Evolutionary conservation across 2,797 vertebrate genomes (phyloP), one percentile per base, ranked within the genome.

Genomic region (Neosilurus hyrtlii): DNA sequence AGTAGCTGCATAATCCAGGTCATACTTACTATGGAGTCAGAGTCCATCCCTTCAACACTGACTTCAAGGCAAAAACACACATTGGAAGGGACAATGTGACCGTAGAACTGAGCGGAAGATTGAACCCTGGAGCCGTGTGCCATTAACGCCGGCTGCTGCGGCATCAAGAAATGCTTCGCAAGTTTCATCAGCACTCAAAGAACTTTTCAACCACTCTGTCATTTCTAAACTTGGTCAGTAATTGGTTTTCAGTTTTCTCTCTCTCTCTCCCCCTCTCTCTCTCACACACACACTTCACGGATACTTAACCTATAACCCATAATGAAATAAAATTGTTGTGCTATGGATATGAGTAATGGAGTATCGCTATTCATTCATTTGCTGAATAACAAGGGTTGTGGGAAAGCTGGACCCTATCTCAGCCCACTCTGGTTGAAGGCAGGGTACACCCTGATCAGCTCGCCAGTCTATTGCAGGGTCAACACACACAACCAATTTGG

Each of bases 171-270:
- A 73, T 43, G 26, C 80, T 72, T 61, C 72, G 24, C 68, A 35
- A 51, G 63, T 62, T 81, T 43, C 11, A 54, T 81, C 80, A 54
- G 68, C 68, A 14, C 9, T 63, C 71, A 35, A 73, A 73, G 56
- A 61, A 61, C 20, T 15, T 59, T 11, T 54, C 24, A 16, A 1
- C 15, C n/a, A 73, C 51, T 11, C 30, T 30, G 30, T 30, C 30
- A 30, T 74, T 6, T 20, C 16, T 18, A 35, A 57, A 18, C 59
- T 65, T 63, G 30, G 43, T 65, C 56, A 57, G 43, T 22, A 73
- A 30, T 76, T 5, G 15, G 49, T 43, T 73, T 57, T 65, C 26
- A 74, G 18, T 7, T 9, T 0, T 54, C n/a, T 51, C n/a, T 22
- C 56, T 15, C 56, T 15, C 56, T 15, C 56, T 22, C 56, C 2